Evolutionary conservation across 1,140 invertebrate genomes (phyloP), one percentile per base, ranked within the genome.

Genomic region (Dolichoris vasculosae): DNA sequence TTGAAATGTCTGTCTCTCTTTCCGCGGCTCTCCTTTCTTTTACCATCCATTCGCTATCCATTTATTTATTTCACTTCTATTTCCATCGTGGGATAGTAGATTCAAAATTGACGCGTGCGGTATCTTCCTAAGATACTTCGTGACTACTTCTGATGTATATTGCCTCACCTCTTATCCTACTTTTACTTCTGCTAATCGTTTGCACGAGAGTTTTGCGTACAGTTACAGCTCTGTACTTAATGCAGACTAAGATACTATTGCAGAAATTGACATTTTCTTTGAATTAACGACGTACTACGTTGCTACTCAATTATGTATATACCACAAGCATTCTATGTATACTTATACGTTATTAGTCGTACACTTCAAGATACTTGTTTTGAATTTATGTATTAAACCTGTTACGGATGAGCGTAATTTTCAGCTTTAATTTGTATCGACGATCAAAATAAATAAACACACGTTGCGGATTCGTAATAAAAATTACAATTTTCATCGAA

Each of bases 21-120:
- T 35, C 2, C 40, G 46, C 40, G 51, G 73, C 78, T 84, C 69
- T 15, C 79, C 87, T 78, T 82, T 59, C 38, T 32, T 76, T 71
- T 79, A 63, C 80, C 77, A 67, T 82, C 84, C 76, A 46, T 69
- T 71, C 84, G n/a, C 87, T 80, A 76, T 11, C 35, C 82, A 38
- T 90, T 90, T 90, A 87, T 90, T 90, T 89, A 90, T 89, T 88
- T 87, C 87, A 87, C 88, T 88, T 87, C 84, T 83, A 89, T 89
- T 89, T 87, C 83, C 26, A 69, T 11, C 77, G 85, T 82, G 81
- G 83, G 83, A 88, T 87, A 73, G 51, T 55, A 71, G 73, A 86
- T 84, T 87, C 81, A 86, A 87, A 69, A 76, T 86, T 80, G 85
- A 86, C 78, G 67, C 43, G 69, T 43, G 64, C 64, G 43, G 43